phyloP scores from a whole-genome alignment of 2,797 vertebrate genomes.

The Acanthurus leucopareius region DNA sequence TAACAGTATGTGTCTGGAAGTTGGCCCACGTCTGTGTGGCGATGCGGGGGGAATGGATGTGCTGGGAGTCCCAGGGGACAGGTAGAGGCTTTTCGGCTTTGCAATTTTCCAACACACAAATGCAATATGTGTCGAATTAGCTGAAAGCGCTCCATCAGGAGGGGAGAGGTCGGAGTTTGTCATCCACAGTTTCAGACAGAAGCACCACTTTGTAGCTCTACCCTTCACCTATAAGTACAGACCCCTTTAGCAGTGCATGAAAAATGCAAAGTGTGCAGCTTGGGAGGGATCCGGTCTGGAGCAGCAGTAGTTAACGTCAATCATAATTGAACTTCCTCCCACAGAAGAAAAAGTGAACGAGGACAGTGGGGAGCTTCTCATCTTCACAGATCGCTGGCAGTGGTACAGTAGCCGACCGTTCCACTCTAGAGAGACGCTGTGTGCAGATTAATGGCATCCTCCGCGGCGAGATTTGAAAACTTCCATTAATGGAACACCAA shows the following conservation, averaged over 20 bases:
- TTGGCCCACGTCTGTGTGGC: conserved; percentile 50
- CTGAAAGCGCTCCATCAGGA: conserved; percentile 62
- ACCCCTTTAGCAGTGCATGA: conserved; percentile 36
- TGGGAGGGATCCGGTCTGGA: conserved; percentile 39
- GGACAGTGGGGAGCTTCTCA: conserved; percentile 61
- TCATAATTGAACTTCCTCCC: conserved; percentile 64
- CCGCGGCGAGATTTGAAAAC: conserved; percentile 71
- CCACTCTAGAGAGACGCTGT: conserved; percentile 54
- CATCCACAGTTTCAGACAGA: conserved; percentile 54
- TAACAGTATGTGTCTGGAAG: conserved; percentile 64
- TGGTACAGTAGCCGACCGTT: conserved; percentile 44
- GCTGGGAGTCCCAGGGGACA: conserved; percentile 41
- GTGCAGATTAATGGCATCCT: conserved; percentile 74
- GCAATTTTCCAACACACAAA: conserved; percentile 73
- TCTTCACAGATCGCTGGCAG: conserved; percentile 64
- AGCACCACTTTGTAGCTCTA: conserved; percentile 47
- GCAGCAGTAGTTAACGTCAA: conserved; percentile 52
- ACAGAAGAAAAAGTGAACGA: conserved; percentile 41
- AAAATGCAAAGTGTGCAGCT: conserved; percentile 61
- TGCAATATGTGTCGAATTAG: conserved; percentile 71
- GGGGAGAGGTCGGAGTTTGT: conserved; percentile 57
- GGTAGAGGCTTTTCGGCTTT: conserved; percentile 42
- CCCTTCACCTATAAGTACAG: conserved; percentile 53
- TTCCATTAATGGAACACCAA: conserved; percentile 77
- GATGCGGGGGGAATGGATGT: conserved; percentile 29